Percentiles rank a stretch among this genome's conserved stretches.
Evolutionary conservation across 2,113 vertebrate genomes (phyloP).

Genomic region (Cranoglanis bouderius): DNA sequence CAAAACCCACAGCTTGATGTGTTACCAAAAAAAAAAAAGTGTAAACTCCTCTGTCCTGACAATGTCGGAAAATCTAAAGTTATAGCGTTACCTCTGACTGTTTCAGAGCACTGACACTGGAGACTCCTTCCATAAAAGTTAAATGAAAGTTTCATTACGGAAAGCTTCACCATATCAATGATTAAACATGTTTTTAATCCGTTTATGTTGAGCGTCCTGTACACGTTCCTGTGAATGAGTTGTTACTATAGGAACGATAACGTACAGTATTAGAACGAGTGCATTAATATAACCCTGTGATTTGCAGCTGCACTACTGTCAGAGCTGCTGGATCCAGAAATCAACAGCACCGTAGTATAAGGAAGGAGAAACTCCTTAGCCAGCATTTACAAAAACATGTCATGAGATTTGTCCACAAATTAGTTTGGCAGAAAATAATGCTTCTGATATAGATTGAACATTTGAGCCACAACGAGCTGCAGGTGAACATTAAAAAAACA

Average conservation of each 20-base stretch:
- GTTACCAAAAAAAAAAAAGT: neutral
- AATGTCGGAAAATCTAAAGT: neutral
- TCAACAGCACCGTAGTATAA: neutral
- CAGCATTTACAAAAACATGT: neutral
- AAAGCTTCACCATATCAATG: neutral
- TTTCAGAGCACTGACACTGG: neutral
- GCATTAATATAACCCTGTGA: neutral
- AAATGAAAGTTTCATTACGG: neutral
- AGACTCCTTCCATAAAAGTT: neutral
- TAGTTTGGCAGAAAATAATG: neutral
- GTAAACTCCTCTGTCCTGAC: neutral
- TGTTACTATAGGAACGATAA: too few species aligned
- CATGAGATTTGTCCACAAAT: neutral
- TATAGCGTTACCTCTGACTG: neutral
- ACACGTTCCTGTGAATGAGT: neutral
- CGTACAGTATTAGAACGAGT: too few species aligned
- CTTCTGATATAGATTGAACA: neutral
- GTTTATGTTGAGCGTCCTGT: neutral
- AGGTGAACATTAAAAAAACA: neutral
- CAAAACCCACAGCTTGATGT: neutral
- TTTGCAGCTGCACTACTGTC: neutral
- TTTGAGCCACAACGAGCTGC: neutral
- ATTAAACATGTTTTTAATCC: neutral
- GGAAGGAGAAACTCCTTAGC: neutral
- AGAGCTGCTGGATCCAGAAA: neutral